phyloP scores from a whole-genome alignment of 2,888 invertebrate species.

The Mythimna pallens region DNA sequence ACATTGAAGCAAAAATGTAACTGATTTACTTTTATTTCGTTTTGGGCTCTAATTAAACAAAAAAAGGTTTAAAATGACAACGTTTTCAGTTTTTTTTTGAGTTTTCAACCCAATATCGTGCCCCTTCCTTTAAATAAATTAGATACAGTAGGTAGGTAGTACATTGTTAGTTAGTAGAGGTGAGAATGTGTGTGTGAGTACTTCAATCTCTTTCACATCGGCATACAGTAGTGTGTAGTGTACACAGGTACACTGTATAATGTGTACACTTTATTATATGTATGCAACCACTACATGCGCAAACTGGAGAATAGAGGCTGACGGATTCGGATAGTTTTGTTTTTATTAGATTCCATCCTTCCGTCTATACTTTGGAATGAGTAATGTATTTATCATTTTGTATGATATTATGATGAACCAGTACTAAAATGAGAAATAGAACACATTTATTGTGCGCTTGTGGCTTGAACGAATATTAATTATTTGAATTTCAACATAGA shows the following conservation, averaged over 20 bases:
- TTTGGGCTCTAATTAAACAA: slow-evolving; percentile 33
- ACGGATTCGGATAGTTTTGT: slow-evolving; percentile 75
- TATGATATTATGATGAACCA: slow-evolving; percentile 29
- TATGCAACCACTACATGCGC: slow-evolving; percentile 72
- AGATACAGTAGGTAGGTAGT: slow-evolving; percentile 65
- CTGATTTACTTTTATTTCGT: slow-evolving; percentile 43
- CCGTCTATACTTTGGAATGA: slow-evolving; percentile 72
- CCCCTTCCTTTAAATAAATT: slow-evolving; percentile 79
- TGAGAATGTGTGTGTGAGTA: slow-evolving; percentile 67
- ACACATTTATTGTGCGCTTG: slow-evolving; percentile 1
- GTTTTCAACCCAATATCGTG: slow-evolving; percentile 73
- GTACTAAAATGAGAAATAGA: slow-evolving; percentile 12
- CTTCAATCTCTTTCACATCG: slow-evolving; percentile 62
- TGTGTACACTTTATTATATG: slow-evolving; percentile 35
- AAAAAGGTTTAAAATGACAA: slow-evolving; percentile 42
- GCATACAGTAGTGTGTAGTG: slow-evolving; percentile 49
- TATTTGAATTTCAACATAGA: slow-evolving; percentile 18
- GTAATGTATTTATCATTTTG: slow-evolving; percentile 53
- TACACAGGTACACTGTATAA: slow-evolving; percentile 31
- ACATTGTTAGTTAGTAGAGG: slow-evolving; percentile 56
- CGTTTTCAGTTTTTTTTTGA: slow-evolving; percentile 43
- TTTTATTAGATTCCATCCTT: slow-evolving; percentile 83
- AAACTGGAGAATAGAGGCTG: slow-evolving; percentile 69
- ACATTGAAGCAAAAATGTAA: slow-evolving; percentile 61
- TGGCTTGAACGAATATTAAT: slow-evolving; percentile 7